Evolutionary conservation across 1,140 invertebrate genomes (phyloP).

Genomic region (Panonychus citri): DNA sequence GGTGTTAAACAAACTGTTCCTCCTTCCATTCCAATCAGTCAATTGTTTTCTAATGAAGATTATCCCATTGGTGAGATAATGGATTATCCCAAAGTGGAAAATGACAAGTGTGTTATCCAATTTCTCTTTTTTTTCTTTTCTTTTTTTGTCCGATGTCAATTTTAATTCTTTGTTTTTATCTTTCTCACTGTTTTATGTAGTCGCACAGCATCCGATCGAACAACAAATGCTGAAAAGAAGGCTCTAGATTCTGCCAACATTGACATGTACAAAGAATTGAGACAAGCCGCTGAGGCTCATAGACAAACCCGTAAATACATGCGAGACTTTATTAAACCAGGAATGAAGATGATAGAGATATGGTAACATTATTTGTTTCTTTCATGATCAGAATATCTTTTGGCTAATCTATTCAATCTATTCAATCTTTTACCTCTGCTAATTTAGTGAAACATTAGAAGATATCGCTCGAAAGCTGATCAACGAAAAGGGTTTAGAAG

Average conservation of each 20-base stretch:
- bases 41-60: slow-evolving; percentile 56
- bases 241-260: slow-evolving; percentile 29
- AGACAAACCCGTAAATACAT: slow-evolving; percentile 79
- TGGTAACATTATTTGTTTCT: slow-evolving; percentile 29
- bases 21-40: slow-evolving; percentile 57
- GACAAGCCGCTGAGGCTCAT: slow-evolving; percentile 89
- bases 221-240: slow-evolving; percentile 71
- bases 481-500: slow-evolving; percentile 78
- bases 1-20: slow-evolving; percentile 69
- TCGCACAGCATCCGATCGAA: slow-evolving; percentile 59
- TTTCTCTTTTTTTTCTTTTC: not conserved
- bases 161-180: not conserved
- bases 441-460: slow-evolving; percentile 61
- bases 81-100: slow-evolving; percentile 23
- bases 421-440: not conserved
- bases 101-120: slow-evolving; percentile 13
- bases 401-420: not conserved
- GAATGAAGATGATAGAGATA: slow-evolving; percentile 98
- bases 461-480: slow-evolving; percentile 70
- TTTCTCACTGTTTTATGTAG: slow-evolving; percentile 29
- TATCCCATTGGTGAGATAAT: slow-evolving; percentile 27
- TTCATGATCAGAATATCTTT: too few species aligned
- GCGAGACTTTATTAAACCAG: slow-evolving; percentile 73
- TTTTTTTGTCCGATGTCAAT: not conserved
- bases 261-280: slow-evolving; percentile 80